Base-by-base conservation (phyloP, 2,888 invertebrate species). In the Odontomyia ornata region DNA sequence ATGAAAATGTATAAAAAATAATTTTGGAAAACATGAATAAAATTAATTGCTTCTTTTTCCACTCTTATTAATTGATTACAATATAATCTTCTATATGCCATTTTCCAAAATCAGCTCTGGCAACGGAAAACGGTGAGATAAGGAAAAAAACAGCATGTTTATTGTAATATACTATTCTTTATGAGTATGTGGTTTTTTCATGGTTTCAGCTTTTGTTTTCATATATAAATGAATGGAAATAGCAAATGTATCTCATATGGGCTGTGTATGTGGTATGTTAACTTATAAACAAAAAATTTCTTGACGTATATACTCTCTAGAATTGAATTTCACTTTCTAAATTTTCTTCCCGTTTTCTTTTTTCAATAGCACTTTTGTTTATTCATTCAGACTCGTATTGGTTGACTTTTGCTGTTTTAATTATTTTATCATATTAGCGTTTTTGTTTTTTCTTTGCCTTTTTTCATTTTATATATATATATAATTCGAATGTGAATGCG, bases 1-100 rank as follows among this genome's bases (percentile, higher is more conserved):
- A 69, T 69, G 69, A 46, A 69, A 69, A 69, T 69, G 69, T 69
- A 69, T 69, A 69, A 69, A 69, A 69, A 69, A 69, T 47, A 47
- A 69, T 25, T 69, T 69, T 25, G 46, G 69, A 47, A 52, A 69
- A 69, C 69, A 69, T 69, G 69, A 69, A 69, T 69, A 69, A 69
- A 69, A 69, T 46, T 69, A 47, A 46, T 47, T 65, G 3, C 36
- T 65, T 65, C 18, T 13, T 13, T 43, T 36, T 36, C 65, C 36
- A 1, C 36, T 23, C 25, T 2, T 23, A 30, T 18, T 47, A 11
- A 21, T 46, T 46, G 25, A 25, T 69, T 46, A 69, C 30, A 64
- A 30, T 21, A 36, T 52, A 52, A 52, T 52, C 4, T 52, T n/a
- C 13, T 18, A 15, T 52, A 9, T 60, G 23, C 57, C 57, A 18